A percentile compares a stretch with the other conserved stretches of the same genome.
These are phyloP conservation scores for Philonicus albiceps DNA, from an alignment of 2,888 invertebrate species.

Conservation along the genomic window DNA sequence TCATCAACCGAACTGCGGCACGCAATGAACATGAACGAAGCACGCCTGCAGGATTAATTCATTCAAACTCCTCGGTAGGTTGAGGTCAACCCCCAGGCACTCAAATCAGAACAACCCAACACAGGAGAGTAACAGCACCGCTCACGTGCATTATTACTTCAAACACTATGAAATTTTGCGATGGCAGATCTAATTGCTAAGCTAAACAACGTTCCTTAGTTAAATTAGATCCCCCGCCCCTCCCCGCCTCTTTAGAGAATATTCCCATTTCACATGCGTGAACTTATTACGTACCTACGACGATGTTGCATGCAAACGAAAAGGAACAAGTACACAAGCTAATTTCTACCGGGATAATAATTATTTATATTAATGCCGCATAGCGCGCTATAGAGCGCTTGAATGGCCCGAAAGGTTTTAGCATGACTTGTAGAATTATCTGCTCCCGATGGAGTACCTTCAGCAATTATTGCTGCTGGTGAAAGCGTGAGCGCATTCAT, in stretches of 20 bases:
- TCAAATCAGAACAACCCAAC: not conserved
- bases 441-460: not conserved
- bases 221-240: not conserved
- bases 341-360: not conserved
- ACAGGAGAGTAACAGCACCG: not conserved
- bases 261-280: not conserved
- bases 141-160: conserved; percentile 1
- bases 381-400: not conserved
- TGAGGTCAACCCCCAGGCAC: not conserved
- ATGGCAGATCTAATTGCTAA: not conserved
- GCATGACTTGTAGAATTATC: not conserved
- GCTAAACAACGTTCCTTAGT: not conserved
- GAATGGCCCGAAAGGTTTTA: not conserved
- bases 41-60: not conserved
- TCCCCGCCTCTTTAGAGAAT: not conserved
- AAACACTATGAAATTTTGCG: not conserved
- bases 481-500: not conserved
- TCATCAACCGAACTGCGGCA: not conserved
- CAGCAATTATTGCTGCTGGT: not conserved
- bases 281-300: not conserved
- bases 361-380: not conserved
- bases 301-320: not conserved
- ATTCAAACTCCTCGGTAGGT: not conserved
- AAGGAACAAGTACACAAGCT: not conserved
- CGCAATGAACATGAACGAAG: not conserved